Percentiles rank a stretch among this genome's conserved stretches.
Conservation (phyloP, 2,113 vertebrate species). For the Myxocyprinus asiaticus region DNA sequence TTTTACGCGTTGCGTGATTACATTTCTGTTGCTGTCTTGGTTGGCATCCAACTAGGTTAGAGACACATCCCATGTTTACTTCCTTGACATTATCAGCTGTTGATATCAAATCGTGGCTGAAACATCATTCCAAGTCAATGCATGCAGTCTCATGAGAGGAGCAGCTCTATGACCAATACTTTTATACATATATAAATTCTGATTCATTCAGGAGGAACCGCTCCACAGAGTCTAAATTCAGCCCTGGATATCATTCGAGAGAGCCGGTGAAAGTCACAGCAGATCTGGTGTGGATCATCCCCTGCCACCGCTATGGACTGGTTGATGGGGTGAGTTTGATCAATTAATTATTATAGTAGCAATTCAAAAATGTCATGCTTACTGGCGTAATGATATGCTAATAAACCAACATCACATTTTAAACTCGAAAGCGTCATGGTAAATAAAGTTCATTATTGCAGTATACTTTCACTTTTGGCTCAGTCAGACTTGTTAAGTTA, state of each 20-base stretch:
- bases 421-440: neutral
- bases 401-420: too few species aligned
- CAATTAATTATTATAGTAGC: neutral
- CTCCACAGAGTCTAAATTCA: neutral
- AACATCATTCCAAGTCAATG: constrained; percentile 43
- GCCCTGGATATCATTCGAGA: constrained; percentile 55
- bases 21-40: neutral
- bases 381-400: too few species aligned
- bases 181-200: neutral
- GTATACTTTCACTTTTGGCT: too few species aligned
- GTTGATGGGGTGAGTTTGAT: constrained; percentile 87
- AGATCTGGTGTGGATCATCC: constrained; percentile 61
- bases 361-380: too few species aligned
- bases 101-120: constrained; percentile 30
- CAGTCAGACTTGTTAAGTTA: too few species aligned
- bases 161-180: constrained; percentile 48
- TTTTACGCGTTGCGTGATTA: neutral
- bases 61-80: constrained; percentile 77
- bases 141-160: constrained; percentile 13
- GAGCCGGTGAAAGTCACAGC: constrained; percentile 61
- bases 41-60: neutral
- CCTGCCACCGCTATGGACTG: constrained; percentile 81
- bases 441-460: too few species aligned
- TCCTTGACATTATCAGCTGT: constrained; percentile 65
- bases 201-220: neutral